Conservation (phyloP, 2,113 vertebrate species). For the Recurvirostra avosetta region DNA sequence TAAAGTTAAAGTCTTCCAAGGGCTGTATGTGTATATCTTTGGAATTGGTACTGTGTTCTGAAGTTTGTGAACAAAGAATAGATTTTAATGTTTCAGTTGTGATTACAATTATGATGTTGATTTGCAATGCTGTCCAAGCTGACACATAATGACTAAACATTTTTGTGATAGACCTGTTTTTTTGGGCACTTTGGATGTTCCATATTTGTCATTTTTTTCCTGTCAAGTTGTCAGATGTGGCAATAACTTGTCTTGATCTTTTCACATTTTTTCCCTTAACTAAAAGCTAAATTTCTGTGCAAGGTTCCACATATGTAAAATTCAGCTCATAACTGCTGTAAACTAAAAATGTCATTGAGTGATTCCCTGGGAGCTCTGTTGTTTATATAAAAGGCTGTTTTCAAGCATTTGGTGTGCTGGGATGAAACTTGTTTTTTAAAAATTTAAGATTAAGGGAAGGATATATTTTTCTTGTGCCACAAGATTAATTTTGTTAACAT, state of each 20-base stretch:
- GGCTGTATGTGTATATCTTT: background rate
- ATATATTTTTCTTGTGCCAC: background rate
- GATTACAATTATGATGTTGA: background rate
- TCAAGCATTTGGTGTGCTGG: background rate
- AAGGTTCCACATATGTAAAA: background rate
- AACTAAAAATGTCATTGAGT: background rate
- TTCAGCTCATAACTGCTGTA: background rate
- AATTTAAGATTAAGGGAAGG: background rate
- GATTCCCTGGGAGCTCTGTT: background rate
- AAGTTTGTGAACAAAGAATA: background rate
- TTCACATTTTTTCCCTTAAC: background rate
- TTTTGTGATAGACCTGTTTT: background rate
- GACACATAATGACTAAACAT: background rate
- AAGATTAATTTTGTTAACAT: background rate
- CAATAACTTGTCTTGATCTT: background rate
- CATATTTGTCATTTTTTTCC: background rate
- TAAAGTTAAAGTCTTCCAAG: background rate
- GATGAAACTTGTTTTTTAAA: background rate
- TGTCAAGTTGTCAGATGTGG: background rate
- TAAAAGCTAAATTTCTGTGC: background rate
- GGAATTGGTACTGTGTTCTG: background rate
- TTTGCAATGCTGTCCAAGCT: background rate
- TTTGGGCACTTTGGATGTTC: background rate
- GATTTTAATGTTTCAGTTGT: background rate
- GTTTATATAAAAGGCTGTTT: background rate